Evolutionary conservation across 2,888 invertebrate genomes (phyloP), one percentile per base, ranked within the genome.

Genomic region (Cheilosia urbana): DNA sequence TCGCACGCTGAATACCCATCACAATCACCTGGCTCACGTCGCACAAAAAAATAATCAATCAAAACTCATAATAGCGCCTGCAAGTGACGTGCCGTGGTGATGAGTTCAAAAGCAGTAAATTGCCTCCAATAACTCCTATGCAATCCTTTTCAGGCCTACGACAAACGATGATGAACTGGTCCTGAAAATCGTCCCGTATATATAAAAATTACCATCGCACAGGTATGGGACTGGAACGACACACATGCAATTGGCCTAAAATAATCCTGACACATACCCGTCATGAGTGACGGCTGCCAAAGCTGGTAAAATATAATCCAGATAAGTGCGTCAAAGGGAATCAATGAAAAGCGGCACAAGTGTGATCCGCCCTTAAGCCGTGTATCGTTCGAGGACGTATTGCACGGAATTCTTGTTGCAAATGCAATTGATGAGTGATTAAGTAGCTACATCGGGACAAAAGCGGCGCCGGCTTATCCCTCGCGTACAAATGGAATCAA

Each of bases 311-410:
- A 62, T 24, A 60, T 84, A 66, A 84, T 80, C 80, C 71, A 60
- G 69, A 71, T 80, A 71, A 80, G 69, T 66, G 65, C n/a, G n/a
- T 84, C 84, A 84, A 80, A 84, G 58, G 65, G 80, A 84, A 80
- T 84, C 75, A 80, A 37, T 84, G 79, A 80, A 71, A 27, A 76
- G 65, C 75, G 34, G 34, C 62, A 37, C 69, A 60, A 84, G 83
- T 68, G 78, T 63, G 30, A 77, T 65, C 60, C 37, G 13, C 13
- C 62, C 37, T 66, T 72, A 21, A 51, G 60, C 24, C 47, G 17
- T 53, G 34, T 53, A 34, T 58, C 37, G 62, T 60, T n/a, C 19
- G 24, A 71, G 72, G 34, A 55, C 17, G 30, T 27, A 21, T 17
- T n/a, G 37, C 37, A 21, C 7, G 19, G 42, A 21, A 55, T 66